Conservation (phyloP, 2,113 vertebrate species). For the Phylloscopus trochilus region DNA sequence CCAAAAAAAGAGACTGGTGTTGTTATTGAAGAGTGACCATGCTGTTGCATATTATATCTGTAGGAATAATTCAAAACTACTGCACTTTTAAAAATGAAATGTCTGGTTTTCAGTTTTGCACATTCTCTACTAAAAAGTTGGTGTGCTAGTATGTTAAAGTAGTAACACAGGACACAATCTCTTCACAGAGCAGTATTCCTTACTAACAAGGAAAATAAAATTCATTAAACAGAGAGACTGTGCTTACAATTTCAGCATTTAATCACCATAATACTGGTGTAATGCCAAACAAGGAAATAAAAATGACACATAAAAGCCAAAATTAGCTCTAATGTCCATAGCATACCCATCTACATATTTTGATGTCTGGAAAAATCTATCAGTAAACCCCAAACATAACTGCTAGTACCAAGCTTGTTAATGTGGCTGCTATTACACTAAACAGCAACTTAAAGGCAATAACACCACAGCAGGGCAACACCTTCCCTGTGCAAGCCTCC, state of each 20-base stretch:
- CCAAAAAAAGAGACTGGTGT: constrained; percentile 30
- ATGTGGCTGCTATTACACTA: not conserved
- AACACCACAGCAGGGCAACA: not conserved
- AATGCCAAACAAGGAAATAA: not conserved
- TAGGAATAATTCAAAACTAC: not conserved
- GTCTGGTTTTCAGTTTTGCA: not conserved
- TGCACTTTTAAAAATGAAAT: not conserved
- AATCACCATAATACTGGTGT: not conserved
- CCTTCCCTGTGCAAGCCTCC: not conserved
- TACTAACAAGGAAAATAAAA: not conserved
- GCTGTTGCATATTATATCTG: not conserved
- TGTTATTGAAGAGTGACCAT: not conserved
- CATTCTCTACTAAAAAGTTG: not conserved
- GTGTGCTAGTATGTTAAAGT: not conserved
- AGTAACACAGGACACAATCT: not conserved
- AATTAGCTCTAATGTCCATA: not conserved
- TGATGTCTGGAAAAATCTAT: not conserved
- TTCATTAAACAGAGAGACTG: not conserved
- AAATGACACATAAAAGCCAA: not conserved
- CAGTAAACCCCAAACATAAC: not conserved
- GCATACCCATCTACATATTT: not conserved
- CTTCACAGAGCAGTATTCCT: not conserved
- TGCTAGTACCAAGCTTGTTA: not conserved
- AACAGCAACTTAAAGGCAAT: not conserved
- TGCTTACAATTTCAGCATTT: not conserved